These are phyloP conservation scores for Acanthochromis polyacanthus DNA, from an alignment of 2,113 vertebrate species.

Conservation along the genomic window DNA sequence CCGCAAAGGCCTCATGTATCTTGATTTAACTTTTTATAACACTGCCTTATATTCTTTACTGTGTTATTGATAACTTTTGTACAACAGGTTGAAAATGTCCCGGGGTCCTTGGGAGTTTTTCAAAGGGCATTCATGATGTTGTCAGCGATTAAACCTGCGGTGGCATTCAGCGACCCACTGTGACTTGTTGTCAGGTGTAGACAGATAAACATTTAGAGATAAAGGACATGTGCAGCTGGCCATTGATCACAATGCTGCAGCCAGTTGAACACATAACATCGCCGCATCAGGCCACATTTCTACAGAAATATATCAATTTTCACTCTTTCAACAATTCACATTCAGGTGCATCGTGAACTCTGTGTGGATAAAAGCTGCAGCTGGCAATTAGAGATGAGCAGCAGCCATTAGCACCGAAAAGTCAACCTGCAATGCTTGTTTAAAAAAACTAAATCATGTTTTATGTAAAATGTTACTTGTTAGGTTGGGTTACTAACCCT, in stretches of 20 bases:
- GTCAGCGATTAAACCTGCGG: conserved; percentile 46
- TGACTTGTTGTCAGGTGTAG: conserved; percentile 13
- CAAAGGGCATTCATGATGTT: conserved; percentile 39
- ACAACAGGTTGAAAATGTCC: conserved; percentile 35
- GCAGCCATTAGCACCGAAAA: background rate
- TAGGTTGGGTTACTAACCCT: too few species aligned
- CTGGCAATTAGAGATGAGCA: background rate
- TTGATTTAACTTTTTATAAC: background rate
- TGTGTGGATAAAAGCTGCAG: background rate
- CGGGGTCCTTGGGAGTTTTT: conserved; percentile 44
- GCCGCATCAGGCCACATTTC: background rate
- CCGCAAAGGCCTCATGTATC: background rate
- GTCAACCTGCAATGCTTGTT: background rate
- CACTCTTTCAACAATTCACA: background rate
- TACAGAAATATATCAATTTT: background rate
- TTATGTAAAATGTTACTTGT: background rate
- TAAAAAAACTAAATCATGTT: background rate
- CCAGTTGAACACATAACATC: background rate
- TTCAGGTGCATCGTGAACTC: background rate
- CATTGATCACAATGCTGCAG: conserved; percentile 19
- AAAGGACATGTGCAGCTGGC: conserved; percentile 21
- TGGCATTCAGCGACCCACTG: conserved; percentile 48
- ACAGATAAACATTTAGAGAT: conserved; percentile 31
- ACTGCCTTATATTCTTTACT: background rate
- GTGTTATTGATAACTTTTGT: conserved; percentile 35